A percentile compares a stretch with the other conserved stretches of the same genome.
These are phyloP conservation scores for Zaprionus capensis DNA, from an alignment of 1,140 invertebrate species.

Conservation along the genomic window DNA sequence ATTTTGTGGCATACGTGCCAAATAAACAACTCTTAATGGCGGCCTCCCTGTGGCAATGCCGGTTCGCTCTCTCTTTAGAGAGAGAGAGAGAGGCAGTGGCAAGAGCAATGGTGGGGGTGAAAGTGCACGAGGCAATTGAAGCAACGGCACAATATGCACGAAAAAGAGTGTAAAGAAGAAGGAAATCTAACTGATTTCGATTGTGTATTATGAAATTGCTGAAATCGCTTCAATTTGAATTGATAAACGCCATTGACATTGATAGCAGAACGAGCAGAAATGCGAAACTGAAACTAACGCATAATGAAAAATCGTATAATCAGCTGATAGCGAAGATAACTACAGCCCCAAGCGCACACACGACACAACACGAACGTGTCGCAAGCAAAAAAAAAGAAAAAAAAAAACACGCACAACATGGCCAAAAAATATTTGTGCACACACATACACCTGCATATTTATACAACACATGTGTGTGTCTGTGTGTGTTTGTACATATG, in stretches of 20 bases:
- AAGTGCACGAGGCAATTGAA: conserved; percentile 19
- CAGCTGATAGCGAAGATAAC: conserved; percentile 34
- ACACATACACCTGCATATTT: conserved; percentile 18
- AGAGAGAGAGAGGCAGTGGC: not conserved
- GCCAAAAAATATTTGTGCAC: conserved; percentile 36
- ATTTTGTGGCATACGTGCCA: conserved; percentile 66
- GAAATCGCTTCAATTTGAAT: conserved; percentile 1
- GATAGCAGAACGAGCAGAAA: conserved; percentile 22
- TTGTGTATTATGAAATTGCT: conserved; percentile 27
- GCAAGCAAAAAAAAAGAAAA: not conserved
- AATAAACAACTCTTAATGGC: conserved; percentile 53
- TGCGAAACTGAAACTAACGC: conserved; percentile 13
- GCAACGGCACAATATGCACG: not conserved
- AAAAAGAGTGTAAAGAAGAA: not conserved
- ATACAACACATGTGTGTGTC: not conserved
- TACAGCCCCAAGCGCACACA: conserved; percentile 11
- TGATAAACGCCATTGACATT: conserved; percentile 24
- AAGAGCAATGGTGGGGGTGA: conserved; percentile 11
- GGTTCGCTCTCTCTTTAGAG: conserved; percentile 12
- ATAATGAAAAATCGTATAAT: conserved; percentile 25
- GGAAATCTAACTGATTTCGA: conserved; percentile 5
- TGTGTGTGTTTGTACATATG: conserved; percentile 6
- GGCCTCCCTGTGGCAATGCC: conserved; percentile 33
- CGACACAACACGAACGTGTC: not conserved
- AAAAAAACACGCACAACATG: conserved; percentile 9